These are phyloP conservation scores for Rhabdomys pumilio DNA, from an alignment of 2,797 vertebrate species.

Conservation along the genomic window DNA sequence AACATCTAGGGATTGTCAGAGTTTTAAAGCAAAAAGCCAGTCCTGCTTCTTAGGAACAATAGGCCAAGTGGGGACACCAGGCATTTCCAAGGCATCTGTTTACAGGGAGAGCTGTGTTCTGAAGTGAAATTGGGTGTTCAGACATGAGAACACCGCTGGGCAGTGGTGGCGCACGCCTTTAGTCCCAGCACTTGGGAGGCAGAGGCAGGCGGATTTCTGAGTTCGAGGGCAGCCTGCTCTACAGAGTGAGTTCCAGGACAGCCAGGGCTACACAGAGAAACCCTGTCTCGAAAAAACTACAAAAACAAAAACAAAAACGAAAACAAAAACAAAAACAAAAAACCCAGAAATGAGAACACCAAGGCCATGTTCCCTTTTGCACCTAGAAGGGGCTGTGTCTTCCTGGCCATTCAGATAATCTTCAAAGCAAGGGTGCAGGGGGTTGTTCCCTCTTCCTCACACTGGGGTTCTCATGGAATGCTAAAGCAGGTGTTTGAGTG, in stretches of 20 bases:
- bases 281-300: too few species aligned
- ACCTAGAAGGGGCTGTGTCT: neutral
- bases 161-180: too few species aligned
- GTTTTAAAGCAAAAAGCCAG: neutral
- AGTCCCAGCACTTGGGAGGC: too few species aligned
- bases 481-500: neutral
- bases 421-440: rapidly evolving
- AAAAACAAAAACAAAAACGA: too few species aligned
- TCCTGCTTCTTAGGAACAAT: neutral
- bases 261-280: too few species aligned
- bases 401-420: neutral
- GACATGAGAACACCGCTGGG: neutral
- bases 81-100: neutral
- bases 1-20: neutral
- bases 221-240: too few species aligned
- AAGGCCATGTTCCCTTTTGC: neutral
- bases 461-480: neutral
- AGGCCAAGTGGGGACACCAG: too few species aligned
- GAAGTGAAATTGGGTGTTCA: neutral
- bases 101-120: neutral
- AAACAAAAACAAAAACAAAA: too few species aligned
- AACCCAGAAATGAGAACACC: neutral
- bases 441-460: too few species aligned
- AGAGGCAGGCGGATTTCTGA: too few species aligned
- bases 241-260: too few species aligned